Conservation (phyloP, 2,797 vertebrate species). For the Knipowitschia caucasica region DNA sequence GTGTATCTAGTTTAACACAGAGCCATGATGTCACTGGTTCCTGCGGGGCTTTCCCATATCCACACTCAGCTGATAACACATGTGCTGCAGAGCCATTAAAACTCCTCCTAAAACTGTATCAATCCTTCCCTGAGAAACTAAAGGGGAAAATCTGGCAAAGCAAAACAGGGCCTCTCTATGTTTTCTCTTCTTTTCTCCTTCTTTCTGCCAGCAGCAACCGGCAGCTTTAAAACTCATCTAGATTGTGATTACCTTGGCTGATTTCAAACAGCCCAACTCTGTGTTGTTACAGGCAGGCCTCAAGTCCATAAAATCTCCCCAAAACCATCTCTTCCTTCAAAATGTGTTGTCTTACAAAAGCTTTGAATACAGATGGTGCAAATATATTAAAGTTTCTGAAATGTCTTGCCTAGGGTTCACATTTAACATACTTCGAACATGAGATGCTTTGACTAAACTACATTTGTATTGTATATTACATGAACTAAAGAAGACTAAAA, state of each 20-base stretch:
- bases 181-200: background rate
- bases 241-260: constrained; percentile 57
- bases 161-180: constrained; percentile 32
- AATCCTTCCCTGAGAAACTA: constrained; percentile 54
- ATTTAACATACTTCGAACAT: constrained; percentile 26
- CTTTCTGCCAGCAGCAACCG: constrained; percentile 31
- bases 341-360: constrained; percentile 34
- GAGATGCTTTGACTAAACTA: constrained; percentile 30
- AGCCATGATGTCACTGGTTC: constrained; percentile 65
- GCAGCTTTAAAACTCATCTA: constrained; percentile 57
- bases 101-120: constrained; percentile 56
- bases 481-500: constrained; percentile 19
- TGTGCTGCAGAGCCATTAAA: constrained; percentile 62
- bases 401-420: constrained; percentile 11
- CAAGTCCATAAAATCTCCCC: constrained; percentile 45
- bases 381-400: constrained; percentile 1
- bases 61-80: constrained; percentile 72
- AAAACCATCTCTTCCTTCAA: constrained; percentile 36
- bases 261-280: constrained; percentile 44
- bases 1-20: constrained; percentile 53
- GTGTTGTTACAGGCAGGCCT: constrained; percentile 50
- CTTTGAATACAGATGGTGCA: constrained; percentile 16
- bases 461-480: constrained; percentile 23
- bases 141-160: constrained; percentile 46
- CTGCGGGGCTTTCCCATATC: constrained; percentile 71